Evolutionary conservation across 2,888 invertebrate species (phyloP), one percentile per base, ranked within the genome.

Genomic region (Torymus tubicola): DNA sequence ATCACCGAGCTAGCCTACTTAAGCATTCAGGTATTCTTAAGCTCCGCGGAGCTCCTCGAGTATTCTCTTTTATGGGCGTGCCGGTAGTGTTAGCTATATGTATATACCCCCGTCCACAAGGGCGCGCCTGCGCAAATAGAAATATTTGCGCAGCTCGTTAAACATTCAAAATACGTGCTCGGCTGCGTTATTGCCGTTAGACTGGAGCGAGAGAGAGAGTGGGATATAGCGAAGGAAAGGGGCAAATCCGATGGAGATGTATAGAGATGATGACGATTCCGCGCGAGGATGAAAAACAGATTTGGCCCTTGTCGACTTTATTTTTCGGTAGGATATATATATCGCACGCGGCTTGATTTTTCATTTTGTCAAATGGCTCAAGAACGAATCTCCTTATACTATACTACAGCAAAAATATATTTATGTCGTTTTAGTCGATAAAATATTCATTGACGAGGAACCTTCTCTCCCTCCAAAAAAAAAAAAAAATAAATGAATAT

Each of bases 111-210:
- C 16, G 5, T 2, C n/a, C 53, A 31, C 8, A 69, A 13, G 12
- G 13, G 31, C 18, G 31, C 55, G 72, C 14, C 61, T 61, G 60
- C 8, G 53, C 70, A 70, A 65, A 80, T 71, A 65, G 75, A 70
- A 64, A 65, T 80, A 61, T 80, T 80, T 80, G 65, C 71, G 57
- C 18, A 75, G 18, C 70, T 71, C 58, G 58, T 80, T 80, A 80
- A 75, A 67, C 70, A 70, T 24, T 65, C 60, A 60, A 65, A 57
- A 55, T 60, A 65, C 70, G 74, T 69, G 69, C 55, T 18, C 69
- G 14, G n/a, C 18, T 24, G n/a, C 14, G 16, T 24, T 60, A 60
- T 58, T 18, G 60, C 70, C 60, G 63, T 14, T 31, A 31, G 31
- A 2, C 5, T 8, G 31, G 31, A 31, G 31, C 31, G 8, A 31